A percentile compares a stretch with the other conserved stretches of the same genome.
Conservation (phyloP, 2,888 invertebrate genomes). For the Lissocephala sabroskyi region DNA sequence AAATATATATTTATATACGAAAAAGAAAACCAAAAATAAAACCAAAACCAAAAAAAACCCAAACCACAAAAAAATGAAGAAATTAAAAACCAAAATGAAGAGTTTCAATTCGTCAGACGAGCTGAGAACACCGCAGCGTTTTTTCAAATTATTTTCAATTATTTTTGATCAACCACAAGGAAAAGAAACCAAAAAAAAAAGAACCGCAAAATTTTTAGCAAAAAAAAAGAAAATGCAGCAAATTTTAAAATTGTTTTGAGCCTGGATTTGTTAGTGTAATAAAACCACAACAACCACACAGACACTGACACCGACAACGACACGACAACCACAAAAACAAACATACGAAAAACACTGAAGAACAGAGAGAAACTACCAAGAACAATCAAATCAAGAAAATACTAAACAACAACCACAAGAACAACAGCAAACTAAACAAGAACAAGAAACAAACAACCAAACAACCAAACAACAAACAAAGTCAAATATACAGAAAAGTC, state of each 20-base stretch:
- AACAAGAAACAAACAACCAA: constrained; percentile 18
- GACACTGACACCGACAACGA: constrained; percentile 1
- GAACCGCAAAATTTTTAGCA: constrained; percentile 24
- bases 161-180: neutral
- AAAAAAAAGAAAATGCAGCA: constrained; percentile 16
- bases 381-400: constrained; percentile 9
- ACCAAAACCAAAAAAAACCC: constrained; percentile 1
- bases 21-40: constrained; percentile 4
- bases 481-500: constrained; percentile 71
- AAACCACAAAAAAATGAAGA: constrained; percentile 7
- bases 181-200: constrained; percentile 17
- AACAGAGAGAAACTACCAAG: constrained; percentile 18
- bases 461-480: constrained; percentile 21
- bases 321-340: constrained; percentile 7
- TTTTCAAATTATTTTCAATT: neutral
- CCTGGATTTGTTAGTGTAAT: constrained; percentile 71
- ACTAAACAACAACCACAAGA: constrained; percentile 22
- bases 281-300: constrained; percentile 26
- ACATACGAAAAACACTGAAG: constrained; percentile 24
- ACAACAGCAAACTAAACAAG: constrained; percentile 16
- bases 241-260: constrained; percentile 60
- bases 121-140: neutral
- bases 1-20: constrained; percentile 8
- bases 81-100: constrained; percentile 1
- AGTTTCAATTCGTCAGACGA: too few species aligned